phyloP scores from a whole-genome alignment of 2,797 vertebrate genomes.

The Apogon hyalosoma region DNA sequence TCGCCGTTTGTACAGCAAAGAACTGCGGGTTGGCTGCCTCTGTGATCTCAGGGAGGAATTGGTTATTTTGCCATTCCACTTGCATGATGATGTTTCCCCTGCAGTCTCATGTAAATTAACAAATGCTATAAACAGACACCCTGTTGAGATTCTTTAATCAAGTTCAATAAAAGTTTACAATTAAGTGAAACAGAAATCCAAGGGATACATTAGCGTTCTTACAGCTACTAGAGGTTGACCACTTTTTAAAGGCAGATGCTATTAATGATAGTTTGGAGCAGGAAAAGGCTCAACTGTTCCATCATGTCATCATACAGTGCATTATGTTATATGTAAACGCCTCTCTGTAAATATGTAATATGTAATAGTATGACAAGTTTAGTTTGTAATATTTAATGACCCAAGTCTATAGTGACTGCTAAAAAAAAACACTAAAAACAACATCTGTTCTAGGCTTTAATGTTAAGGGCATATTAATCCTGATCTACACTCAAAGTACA shows the following conservation, averaged over 20 bases:
- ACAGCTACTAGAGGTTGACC: too few species aligned
- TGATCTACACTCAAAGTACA: too few species aligned
- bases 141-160: constrained; percentile 50
- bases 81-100: constrained; percentile 14
- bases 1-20: constrained; percentile 38
- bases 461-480: too few species aligned
- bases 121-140: constrained; percentile 38
- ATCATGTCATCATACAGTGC: background rate
- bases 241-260: too few species aligned
- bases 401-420: too few species aligned
- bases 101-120: constrained; percentile 7
- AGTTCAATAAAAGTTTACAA: constrained; percentile 32
- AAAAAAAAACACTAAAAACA: too few species aligned
- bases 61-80: constrained; percentile 12
- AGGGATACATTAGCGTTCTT: constrained; percentile 1
- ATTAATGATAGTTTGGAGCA: too few species aligned
- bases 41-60: constrained; percentile 48
- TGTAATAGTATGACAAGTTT: background rate
- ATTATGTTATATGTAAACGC: background rate
- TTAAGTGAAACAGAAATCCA: constrained; percentile 4
- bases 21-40: constrained; percentile 22
- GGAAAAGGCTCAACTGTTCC: background rate
- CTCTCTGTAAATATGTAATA: constrained; percentile 16
- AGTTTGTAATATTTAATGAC: too few species aligned
- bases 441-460: too few species aligned